Evolutionary conservation across 2,797 vertebrate species (phyloP), one percentile per base, ranked within the genome.

Genomic region (Acanthis flammea): DNA sequence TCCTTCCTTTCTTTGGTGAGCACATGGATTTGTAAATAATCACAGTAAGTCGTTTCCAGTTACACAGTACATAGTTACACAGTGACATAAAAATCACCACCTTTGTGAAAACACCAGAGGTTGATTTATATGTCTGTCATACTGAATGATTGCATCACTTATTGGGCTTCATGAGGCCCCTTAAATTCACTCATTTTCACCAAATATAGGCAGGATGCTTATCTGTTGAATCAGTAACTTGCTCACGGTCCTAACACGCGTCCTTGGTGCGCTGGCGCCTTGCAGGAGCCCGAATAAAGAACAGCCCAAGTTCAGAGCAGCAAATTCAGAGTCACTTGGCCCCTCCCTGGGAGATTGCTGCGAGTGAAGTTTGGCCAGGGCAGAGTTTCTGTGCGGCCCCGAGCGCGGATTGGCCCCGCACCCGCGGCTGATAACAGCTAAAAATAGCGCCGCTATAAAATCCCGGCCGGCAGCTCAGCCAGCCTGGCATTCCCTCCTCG

Each of bases 371-470:
- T 97, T 92, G 95, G 80, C 92, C 94, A 1, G 82, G 95, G 95
- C 95, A 61, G 94, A 95, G 97, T 95, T 97, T 93, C 89, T 91
- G 15, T 2, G 62, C 61, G 48, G 67, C 90, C 35, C 88, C n/a
- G 35, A 74, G 53, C 33, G 30, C 75, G 74, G 94, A 97, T 94
- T 97, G 94, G 95, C 91, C 79, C 82, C 17, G 19, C 82, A 23
- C 37, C 45, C 12, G 33, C 2, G 10, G 86, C 86, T 63, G 76
- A 90, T 91, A 95, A 47, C 33, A 74, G 63, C 97, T 97, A 98
- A 98, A 98, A 97, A 98, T 98, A 98, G 94, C 58, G 10, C 4
- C 0, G 17, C 39, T 98, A 98, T 97, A 98, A 97, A 98, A 97
- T 7, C 31, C 37, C 39, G 31, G 95, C 3, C 10, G 37, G 57